Percentiles rank a stretch among this genome's conserved stretches.
Evolutionary conservation across 2,113 vertebrate species (phyloP).

Genomic region (Gopherus flavomarginatus): DNA sequence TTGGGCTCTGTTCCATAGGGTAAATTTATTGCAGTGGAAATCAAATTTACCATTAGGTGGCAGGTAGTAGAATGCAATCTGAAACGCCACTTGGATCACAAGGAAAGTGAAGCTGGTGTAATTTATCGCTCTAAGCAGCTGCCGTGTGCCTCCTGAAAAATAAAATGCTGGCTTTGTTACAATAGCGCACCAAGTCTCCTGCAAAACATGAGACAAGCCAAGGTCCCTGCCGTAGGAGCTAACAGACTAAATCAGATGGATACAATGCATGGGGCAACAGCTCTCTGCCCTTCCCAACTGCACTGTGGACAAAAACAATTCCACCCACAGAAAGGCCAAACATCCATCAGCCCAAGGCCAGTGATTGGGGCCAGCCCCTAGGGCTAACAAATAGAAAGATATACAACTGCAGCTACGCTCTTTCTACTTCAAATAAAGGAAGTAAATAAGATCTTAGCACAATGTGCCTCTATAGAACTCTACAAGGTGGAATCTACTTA

Average conservation of each 20-base stretch:
- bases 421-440: fast-evolving
- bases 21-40: background rate
- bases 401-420: background rate
- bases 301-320: background rate
- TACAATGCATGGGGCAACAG: background rate
- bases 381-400: background rate
- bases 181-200: background rate
- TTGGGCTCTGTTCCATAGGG: background rate
- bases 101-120: slow-evolving; percentile 78
- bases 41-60: slow-evolving; percentile 69
- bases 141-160: slow-evolving; percentile 72
- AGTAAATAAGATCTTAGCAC: background rate
- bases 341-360: fast-evolving
- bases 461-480: background rate
- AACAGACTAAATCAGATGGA: background rate
- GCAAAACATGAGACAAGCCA: background rate
- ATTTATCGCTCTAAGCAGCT: slow-evolving; percentile 67
- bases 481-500: background rate
- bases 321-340: background rate
- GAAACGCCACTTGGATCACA: slow-evolving; percentile 78
- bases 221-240: background rate
- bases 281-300: background rate
- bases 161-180: background rate
- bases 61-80: slow-evolving; percentile 76
- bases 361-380: fast-evolving